Evolutionary conservation across 2,888 invertebrate genomes (phyloP), one percentile per base, ranked within the genome.

Genomic region (Eilema griseolum): DNA sequence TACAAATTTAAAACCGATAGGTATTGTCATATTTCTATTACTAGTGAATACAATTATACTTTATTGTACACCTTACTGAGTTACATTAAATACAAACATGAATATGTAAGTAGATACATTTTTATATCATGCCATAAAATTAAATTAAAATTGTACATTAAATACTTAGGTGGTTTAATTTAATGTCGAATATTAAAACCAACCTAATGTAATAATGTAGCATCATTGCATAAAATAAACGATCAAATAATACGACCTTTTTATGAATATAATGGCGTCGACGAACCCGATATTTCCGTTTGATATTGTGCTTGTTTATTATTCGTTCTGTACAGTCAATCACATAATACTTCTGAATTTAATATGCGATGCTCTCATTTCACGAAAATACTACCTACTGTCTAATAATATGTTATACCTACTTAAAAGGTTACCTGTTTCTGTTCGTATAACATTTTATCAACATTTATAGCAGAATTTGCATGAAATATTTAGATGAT

Each of bases 251-350:
- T 85, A 81, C 86, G 87, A 90, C 91, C 92, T 91, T 90, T 89
- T 85, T 91, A 89, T 90, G 88, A 91, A 90, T 90, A 91, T 90
- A 92, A 90, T 89, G 88, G 88, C 85, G 85, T 80, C 87, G 88
- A 88, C 87, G 88, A 89, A 92, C 89, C 84, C 88, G 89, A 92
- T 92, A 91, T 91, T 92, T 93, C 93, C 92, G 93, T 90, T 92
- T 87, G 86, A 91, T 90, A 88, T 89, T 88, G 87, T 86, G 72
- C 82, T 85, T 88, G 87, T 88, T 88, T 89, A 89, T 88, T 88
- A 89, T 89, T 87, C 86, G 79, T 81, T 82, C 73, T 75, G 88
- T 89, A 88, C 87, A 88, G 78, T 87, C 85, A 82, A 78, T 81
- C 77, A 87, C 87, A 89, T 82, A 84, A 85, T 80, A 78, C 75